Conservation (phyloP, 2,113 vertebrate genomes). For the Neolamprologus sp. region DNA sequence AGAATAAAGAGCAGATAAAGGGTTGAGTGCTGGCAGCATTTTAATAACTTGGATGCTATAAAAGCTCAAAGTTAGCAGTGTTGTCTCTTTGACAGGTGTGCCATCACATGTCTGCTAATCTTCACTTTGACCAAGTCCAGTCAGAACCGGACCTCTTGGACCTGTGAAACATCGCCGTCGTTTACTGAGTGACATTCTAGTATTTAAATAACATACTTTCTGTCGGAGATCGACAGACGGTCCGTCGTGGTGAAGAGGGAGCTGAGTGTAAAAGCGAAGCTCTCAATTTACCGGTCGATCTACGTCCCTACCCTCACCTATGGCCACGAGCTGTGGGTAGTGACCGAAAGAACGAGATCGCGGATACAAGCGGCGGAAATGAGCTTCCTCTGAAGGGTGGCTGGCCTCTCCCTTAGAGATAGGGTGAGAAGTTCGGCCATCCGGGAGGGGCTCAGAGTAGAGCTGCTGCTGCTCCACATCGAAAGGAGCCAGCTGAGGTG, state of each 20-base stretch:
- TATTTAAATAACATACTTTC: neutral
- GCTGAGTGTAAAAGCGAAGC: neutral
- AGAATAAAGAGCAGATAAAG: neutral
- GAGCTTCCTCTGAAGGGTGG: neutral
- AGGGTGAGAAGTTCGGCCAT: too few relatives aligned
- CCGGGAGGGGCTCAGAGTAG: neutral
- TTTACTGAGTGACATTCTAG: neutral
- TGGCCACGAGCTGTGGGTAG: too few relatives aligned
- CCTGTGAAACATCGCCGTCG: neutral
- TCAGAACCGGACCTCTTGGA: neutral
- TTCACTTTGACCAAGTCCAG: neutral
- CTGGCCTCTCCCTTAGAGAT: too few relatives aligned
- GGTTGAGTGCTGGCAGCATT: neutral
- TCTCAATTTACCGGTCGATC: neutral
- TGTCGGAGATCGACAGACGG: neutral
- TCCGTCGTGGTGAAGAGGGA: too few relatives aligned
- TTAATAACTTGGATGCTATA: neutral
- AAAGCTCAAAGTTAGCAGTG: neutral
- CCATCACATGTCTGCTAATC: neutral
- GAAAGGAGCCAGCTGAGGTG: neutral
- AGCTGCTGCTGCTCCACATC: neutral
- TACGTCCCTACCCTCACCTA: neutral
- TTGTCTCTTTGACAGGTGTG: neutral
- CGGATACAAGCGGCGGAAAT: fast-evolving
- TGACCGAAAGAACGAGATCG: too few relatives aligned